Conservation (phyloP, 2,797 vertebrate species). For the Fratercula arctica region DNA sequence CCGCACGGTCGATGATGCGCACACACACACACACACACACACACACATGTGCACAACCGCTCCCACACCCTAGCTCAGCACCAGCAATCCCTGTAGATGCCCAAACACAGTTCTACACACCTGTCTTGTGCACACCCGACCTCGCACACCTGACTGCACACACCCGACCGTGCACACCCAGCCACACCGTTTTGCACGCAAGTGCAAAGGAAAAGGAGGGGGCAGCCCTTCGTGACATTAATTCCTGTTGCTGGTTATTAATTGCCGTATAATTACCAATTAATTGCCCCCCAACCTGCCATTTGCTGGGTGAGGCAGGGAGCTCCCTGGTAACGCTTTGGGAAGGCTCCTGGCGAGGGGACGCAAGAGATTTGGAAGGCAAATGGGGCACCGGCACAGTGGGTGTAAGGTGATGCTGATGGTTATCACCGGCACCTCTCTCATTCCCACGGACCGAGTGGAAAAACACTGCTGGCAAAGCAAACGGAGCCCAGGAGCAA, state of each 20-base stretch:
- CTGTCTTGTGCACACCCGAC: not conserved
- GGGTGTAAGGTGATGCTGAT: slow-evolving; percentile 38
- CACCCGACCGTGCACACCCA: accelerated
- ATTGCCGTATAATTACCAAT: not conserved
- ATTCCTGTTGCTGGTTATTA: not conserved
- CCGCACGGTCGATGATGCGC: accelerated
- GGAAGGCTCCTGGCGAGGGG: not conserved
- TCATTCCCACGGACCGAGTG: not conserved
- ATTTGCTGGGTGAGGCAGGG: not conserved
- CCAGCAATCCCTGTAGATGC: not conserved
- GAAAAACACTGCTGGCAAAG: slow-evolving; percentile 27
- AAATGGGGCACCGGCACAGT: not conserved
- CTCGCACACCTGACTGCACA: not conserved
- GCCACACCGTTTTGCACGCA: not conserved
- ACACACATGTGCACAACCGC: accelerated
- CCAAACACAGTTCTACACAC: accelerated
- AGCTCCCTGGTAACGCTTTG: not conserved
- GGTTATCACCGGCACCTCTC: not conserved
- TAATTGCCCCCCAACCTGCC: not conserved
- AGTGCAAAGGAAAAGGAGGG: not conserved
- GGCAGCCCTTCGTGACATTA: accelerated
- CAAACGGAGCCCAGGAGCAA: not conserved
- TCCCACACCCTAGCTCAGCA: not conserved
- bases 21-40: no score
- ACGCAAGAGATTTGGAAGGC: slow-evolving; percentile 26